Evolutionary conservation across 2,113 vertebrate genomes (phyloP), one percentile per base, ranked within the genome.

Genomic region (Laticauda colubrina): DNA sequence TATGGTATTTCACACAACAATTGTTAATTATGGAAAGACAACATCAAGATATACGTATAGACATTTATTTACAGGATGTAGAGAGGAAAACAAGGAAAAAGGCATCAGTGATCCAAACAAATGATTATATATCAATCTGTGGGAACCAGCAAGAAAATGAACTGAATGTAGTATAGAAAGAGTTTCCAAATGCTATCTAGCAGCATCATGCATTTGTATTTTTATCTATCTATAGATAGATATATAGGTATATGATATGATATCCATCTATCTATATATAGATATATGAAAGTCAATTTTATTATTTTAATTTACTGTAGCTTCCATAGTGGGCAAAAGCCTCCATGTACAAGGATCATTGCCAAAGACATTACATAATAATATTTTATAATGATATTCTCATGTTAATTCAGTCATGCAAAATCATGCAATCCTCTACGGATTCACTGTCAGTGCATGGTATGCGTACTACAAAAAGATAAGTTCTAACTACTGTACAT

Each of bases 311-410:
- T 97, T 98, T 98, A 34, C 64, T 69, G 12, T 69, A 99, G 98
- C 98, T 98, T 98, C 97, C 97, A 98, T 97, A 89, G 97, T 98
- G 95, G 97, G 98, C 96, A 96, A 97, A 98, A 97, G 98, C 97
- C 94, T 99, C 98, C 98, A 99, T 99, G 99, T 99, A 99, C 98
- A 98, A 97, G 95, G 96, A 96, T 97, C 97, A 97, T 97, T 97
- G 98, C 97, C 98, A 99, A 99, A 98, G 98, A 97, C 97, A 96
- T 97, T 98, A 97, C 97, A 98, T 97, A 98, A 64, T 87, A 98
- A 98, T 99, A 99, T 99, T 99, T 99, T 98, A 98, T 97, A 98
- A 98, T 98, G 98, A 99, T 99, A 98, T 99, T 99, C 98, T 98
- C 98, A 96, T 95, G 93, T 88, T 97, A 94, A 95, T 95, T 88